Conservation (phyloP, 2,888 invertebrate species). For the Drosophila formosana region DNA sequence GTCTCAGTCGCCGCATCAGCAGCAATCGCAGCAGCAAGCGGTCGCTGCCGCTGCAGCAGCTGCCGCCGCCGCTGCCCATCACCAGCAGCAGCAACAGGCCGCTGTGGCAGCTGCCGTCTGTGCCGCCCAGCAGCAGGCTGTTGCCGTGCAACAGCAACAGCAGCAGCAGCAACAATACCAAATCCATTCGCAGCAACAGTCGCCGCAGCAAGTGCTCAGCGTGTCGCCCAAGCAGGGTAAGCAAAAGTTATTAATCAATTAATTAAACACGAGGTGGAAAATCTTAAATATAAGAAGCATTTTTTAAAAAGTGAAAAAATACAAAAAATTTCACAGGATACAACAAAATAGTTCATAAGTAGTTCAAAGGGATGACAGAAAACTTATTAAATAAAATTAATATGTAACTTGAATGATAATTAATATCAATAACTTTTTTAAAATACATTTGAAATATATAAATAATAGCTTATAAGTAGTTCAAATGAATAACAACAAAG, state of each 20-base stretch:
- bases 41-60: constrained; percentile 79
- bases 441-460: not conserved
- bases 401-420: too few relatives aligned
- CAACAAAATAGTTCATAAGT: too few relatives aligned
- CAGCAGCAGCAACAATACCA: constrained; percentile 84
- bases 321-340: too few relatives aligned
- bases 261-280: too few relatives aligned
- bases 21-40: constrained; percentile 79
- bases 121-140: constrained; percentile 82
- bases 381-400: too few relatives aligned
- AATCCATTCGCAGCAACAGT: constrained; percentile 85
- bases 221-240: constrained; percentile 85
- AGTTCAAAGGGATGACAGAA: too few relatives aligned
- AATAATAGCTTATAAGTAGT: too few relatives aligned
- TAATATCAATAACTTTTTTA: too few relatives aligned
- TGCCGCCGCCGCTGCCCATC: constrained; percentile 80
- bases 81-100: constrained; percentile 79
- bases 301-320: too few relatives aligned
- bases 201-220: constrained; percentile 84
- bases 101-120: constrained; percentile 81
- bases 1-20: constrained; percentile 80
- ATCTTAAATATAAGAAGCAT: too few relatives aligned
- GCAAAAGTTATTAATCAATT: constrained; percentile 24
- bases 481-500: too few relatives aligned
- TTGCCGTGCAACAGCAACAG: constrained; percentile 83